Evolutionary conservation across 2,888 invertebrate genomes (phyloP), one percentile per base, ranked within the genome.

Genomic region (Drosophila vallismaia): DNA sequence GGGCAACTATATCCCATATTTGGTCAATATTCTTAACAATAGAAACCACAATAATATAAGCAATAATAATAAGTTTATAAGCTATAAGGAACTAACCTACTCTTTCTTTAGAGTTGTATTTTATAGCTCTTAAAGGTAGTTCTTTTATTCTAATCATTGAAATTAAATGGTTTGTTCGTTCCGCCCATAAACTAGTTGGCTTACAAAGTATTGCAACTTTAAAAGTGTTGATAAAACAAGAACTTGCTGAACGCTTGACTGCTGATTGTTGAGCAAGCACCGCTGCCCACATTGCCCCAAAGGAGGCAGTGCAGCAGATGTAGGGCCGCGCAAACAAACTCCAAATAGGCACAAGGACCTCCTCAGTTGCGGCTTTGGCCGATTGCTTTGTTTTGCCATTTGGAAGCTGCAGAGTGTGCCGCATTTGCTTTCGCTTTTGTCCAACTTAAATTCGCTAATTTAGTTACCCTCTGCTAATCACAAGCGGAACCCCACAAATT

Each of bases 261-360:
- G 64, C 70, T 26, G 51, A 45, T 64, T 64, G 51, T 64, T 51
- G n/a, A 59, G 66, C 31, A 42, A 52, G 73, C 31, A 38, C 33
- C 49, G 53, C 54, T 63, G 38, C 19, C 51, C 53, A 57, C 44
- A 42, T 19, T 28, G 26, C 48, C 40, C 38, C 19, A 19, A 49
- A 8, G 45, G 33, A 26, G 29, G 36, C 24, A 44, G 40, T 62
- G 48, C 50, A 33, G 38, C 54, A 52, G 59, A 56, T 68, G 55
- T 64, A 85, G 79, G 71, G 82, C 62, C 74, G 62, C 70, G 72
- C 71, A 82, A 82, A 85, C 75, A 82, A 82, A 72, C 73, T 57
- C 69, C 68, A 83, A 79, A 83, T 77, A 72, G 62, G 79, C 69
- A 85, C 76, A 74, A 82, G 87, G 57, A 75, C 79, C 71, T 55